Base-by-base conservation (phyloP, 2,888 invertebrate genomes). In the Panopea generosa region DNA sequence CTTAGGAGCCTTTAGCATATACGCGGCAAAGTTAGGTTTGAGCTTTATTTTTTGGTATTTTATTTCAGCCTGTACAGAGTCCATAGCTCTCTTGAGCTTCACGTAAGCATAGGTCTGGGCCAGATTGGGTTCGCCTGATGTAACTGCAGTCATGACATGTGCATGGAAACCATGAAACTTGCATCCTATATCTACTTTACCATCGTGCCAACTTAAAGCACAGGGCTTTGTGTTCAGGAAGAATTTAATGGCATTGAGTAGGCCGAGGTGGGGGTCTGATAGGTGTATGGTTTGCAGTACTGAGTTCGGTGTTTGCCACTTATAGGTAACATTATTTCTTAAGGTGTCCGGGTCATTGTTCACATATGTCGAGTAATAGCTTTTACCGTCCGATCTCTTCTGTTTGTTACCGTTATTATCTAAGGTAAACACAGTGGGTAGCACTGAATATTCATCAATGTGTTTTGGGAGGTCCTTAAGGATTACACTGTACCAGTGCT, bases 1-100 rank as follows among this genome's bases (percentile, higher is more conserved):
- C 27, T 27, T 55, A 4, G 55, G 55, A 18, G 6, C 27, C n/a
- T 55, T 55, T 4, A 55, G 24, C 55, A 55, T 55, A 16, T 55
- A 55, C 2, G 26, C 11, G 55, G 9, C 2, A n/a, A 26, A 55
- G 18, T 55, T 55, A 11, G 55, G 55, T n/a, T 55, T 55, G 2
- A 55, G n/a, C n/a, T 55, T 55, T 6, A 55, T n/a, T n/a, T 55
- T 55, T n/a, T n/a, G n/a, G n/a, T n/a, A n/a, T n/a, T n/a, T n/a
- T n/a, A n/a, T n/a, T n/a, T n/a, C n/a, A n/a, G n/a, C n/a, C n/a
- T n/a, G n/a, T n/a, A n/a, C n/a, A n/a, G n/a, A n/a, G n/a, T n/a
- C n/a, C n/a, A n/a, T n/a, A n/a, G n/a, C n/a, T 40, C 16, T 40
- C 16, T 40, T 40, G 9, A 40, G 40, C 29, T 55, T 24, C 7